Conservation (phyloP, 2,113 vertebrate species). For the Odontesthes bonariensis region DNA sequence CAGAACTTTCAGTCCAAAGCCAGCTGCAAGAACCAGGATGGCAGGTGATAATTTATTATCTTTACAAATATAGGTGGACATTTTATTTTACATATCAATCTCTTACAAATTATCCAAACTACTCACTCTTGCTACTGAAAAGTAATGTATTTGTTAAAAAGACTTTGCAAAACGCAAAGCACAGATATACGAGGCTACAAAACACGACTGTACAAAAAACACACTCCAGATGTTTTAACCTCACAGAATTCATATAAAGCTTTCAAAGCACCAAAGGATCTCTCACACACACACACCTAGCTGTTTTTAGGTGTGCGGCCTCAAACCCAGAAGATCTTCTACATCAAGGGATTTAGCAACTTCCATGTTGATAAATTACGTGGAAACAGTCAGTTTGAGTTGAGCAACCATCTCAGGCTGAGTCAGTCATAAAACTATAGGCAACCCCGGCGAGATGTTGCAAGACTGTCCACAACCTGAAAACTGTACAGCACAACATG, state of each 20-base stretch:
- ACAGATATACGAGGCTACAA: constrained; percentile 33
- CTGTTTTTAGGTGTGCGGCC: constrained; percentile 7
- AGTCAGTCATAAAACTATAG: neutral
- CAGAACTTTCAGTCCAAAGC: neutral
- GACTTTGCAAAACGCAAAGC: constrained; percentile 49
- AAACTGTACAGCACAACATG: neutral
- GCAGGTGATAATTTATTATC: constrained; percentile 33
- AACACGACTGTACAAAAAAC: constrained; percentile 64
- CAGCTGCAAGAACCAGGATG: constrained; percentile 1
- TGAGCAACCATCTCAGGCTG: neutral
- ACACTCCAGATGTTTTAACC: constrained; percentile 9
- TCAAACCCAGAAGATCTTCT: constrained; percentile 3
- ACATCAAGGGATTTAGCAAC: constrained; percentile 6
- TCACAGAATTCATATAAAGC: constrained; percentile 52
- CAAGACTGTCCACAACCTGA: neutral
- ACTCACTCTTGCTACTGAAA: constrained; percentile 39
- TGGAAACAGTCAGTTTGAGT: neutral
- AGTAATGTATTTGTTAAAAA: constrained; percentile 62
- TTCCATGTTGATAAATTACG: constrained; percentile 3
- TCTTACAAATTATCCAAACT: constrained; percentile 30
- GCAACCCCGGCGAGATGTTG: too few relatives aligned
- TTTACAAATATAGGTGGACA: constrained; percentile 38
- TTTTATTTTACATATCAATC: constrained; percentile 61
- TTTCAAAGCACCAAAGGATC: constrained; percentile 54
- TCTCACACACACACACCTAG: constrained; percentile 16